Evolutionary conservation across 2,113 vertebrate species (phyloP).

Genomic region (Crotalus tigris): DNA sequence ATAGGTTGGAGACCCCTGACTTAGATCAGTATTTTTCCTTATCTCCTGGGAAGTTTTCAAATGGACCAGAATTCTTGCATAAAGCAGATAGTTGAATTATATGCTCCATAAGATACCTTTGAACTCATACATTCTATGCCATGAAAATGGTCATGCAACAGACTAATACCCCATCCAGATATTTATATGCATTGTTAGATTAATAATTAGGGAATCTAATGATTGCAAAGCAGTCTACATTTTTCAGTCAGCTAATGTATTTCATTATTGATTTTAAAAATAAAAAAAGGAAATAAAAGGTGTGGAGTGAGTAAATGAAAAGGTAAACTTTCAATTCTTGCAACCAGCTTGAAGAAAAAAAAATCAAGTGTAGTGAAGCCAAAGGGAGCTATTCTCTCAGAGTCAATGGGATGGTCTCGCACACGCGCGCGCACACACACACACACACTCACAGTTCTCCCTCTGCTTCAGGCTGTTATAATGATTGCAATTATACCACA

Average conservation of each 20-base stretch:
- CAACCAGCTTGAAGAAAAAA: neutral
- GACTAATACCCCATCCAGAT: neutral
- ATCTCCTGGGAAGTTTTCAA: neutral
- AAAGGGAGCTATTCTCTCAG: neutral
- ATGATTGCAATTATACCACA: neutral
- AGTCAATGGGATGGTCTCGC: neutral
- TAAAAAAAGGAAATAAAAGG: neutral
- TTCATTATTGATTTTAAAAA: neutral
- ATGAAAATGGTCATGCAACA: neutral
- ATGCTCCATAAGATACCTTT: neutral
- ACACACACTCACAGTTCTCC: neutral
- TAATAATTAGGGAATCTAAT: neutral
- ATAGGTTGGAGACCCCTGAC: neutral
- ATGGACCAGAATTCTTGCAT: neutral
- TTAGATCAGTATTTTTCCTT: neutral
- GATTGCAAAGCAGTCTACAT: neutral
- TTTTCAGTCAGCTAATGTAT: neutral
- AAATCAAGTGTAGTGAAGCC: neutral
- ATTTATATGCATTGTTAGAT: neutral
- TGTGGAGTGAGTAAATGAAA: neutral
- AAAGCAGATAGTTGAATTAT: neutral
- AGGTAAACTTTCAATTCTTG: neutral
- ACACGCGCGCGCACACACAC: no score
- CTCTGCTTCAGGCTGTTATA: neutral
- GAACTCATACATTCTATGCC: neutral